phyloP scores from a whole-genome alignment of 2,888 invertebrate genomes.

The Campoletis raptor region DNA sequence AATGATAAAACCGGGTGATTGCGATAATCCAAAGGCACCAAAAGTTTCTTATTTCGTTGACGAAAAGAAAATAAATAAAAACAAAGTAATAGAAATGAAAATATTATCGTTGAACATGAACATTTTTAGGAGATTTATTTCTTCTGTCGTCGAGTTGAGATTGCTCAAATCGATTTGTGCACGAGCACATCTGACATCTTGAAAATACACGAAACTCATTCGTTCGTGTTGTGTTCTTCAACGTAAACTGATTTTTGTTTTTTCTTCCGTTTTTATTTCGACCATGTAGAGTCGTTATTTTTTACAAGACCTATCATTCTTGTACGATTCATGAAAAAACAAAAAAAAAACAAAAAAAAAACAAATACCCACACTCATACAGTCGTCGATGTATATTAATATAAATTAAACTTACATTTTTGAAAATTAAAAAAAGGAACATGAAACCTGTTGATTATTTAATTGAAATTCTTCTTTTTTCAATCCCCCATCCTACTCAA shows the following conservation, averaged over 20 bases:
- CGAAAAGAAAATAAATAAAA: slow-evolving; percentile 68
- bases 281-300: slow-evolving; percentile 51
- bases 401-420: slow-evolving; percentile 83
- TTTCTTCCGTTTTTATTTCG: slow-evolving; percentile 45
- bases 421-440: slow-evolving; percentile 78
- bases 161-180: slow-evolving; percentile 63
- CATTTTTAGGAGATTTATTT: slow-evolving; percentile 76
- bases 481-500: not conserved
- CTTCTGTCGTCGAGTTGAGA: slow-evolving; percentile 74
- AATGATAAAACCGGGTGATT: slow-evolving; percentile 64
- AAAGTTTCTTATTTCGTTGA: slow-evolving; percentile 62
- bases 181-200: slow-evolving; percentile 44
- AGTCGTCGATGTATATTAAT: slow-evolving; percentile 83
- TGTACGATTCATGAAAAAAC: slow-evolving; percentile 57
- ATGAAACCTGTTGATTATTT: slow-evolving; percentile 53
- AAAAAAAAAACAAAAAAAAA: slow-evolving; percentile 29
- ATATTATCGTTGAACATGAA: slow-evolving; percentile 68
- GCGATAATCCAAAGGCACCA: slow-evolving; percentile 61
- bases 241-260: slow-evolving; percentile 44
- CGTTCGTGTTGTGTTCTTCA: slow-evolving; percentile 53
- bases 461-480: slow-evolving; percentile 18
- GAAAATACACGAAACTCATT: slow-evolving; percentile 25
- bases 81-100: slow-evolving; percentile 46
- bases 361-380: slow-evolving; percentile 60
- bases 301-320: slow-evolving; percentile 64